phyloP scores from a whole-genome alignment of 2,888 invertebrate genomes.

The Macaria liturata region DNA sequence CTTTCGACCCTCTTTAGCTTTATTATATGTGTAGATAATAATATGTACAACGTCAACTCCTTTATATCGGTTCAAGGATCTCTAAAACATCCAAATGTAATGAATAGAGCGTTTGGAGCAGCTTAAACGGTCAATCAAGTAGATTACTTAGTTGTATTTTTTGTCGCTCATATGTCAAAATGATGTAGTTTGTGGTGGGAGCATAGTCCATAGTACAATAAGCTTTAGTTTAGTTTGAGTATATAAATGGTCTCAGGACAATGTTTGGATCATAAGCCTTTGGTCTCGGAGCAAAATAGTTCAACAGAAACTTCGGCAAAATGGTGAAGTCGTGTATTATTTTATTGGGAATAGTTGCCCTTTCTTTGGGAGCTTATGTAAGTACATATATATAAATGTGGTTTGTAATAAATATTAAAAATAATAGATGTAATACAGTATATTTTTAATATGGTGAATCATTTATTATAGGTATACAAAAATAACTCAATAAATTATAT shows the following conservation, averaged over 20 bases:
- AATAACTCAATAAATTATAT: no score
- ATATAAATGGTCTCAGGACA: constrained; percentile 18
- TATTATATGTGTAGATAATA: no score
- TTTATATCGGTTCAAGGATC: no score
- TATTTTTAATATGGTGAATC: no score
- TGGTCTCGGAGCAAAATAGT: not conserved
- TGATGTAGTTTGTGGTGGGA: not conserved
- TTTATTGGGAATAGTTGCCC: constrained; percentile 23
- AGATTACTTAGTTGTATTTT: constrained; percentile 4
- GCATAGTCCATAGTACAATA: not conserved
- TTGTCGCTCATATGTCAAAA: constrained; percentile 12
- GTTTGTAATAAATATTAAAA: no score
- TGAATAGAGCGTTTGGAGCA: not conserved
- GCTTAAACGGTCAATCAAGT: constrained; percentile 5
- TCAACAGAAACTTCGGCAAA: constrained; percentile 1
- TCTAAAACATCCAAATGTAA: not conserved
- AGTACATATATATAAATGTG: constrained; percentile 9
- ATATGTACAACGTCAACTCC: no score
- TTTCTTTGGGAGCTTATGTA: constrained; percentile 22
- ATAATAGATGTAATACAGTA: no score
- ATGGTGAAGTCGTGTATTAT: constrained; percentile 19
- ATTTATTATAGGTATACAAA: no score
- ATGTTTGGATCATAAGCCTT: constrained; percentile 3
- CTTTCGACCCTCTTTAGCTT: no score
- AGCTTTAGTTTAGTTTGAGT: constrained; percentile 2